Evolutionary conservation across 2,888 invertebrate genomes (phyloP).

Genomic region (Luffia ferchaultella): DNA sequence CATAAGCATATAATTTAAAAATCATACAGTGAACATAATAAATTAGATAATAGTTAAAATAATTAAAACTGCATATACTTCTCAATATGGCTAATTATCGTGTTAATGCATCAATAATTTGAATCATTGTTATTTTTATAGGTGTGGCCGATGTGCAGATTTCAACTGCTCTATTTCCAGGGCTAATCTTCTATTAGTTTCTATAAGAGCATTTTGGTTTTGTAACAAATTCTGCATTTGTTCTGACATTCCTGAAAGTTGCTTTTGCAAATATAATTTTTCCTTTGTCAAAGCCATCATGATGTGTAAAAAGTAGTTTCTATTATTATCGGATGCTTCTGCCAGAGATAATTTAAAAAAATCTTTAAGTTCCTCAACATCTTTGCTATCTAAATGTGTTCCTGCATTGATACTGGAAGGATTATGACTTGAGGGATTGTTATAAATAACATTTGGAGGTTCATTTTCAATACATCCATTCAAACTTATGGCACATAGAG

Average conservation of each 20-base stretch:
- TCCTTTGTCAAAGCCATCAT: slow-evolving; percentile 59
- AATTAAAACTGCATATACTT: too few relatives aligned
- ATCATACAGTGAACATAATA: too few relatives aligned
- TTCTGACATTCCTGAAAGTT: slow-evolving; percentile 34
- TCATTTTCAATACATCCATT: slow-evolving; percentile 27
- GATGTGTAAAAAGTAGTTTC: slow-evolving; percentile 50
- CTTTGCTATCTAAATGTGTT: slow-evolving; percentile 25
- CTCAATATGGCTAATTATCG: too few relatives aligned
- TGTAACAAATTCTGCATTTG: slow-evolving; percentile 39
- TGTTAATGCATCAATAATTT: too few relatives aligned
- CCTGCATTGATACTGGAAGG: slow-evolving; percentile 17
- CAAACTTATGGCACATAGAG: slow-evolving; percentile 31
- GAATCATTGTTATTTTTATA: too few relatives aligned
- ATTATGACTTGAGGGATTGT: slow-evolving; percentile 19
- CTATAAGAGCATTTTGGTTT: slow-evolving; percentile 47
- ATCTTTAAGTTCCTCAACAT: slow-evolving; percentile 46
- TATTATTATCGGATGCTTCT: slow-evolving; percentile 48
- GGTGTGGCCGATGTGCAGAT: slow-evolving; percentile 12
- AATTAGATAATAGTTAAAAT: too few relatives aligned
- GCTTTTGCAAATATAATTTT: slow-evolving; percentile 51
- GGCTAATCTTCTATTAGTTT: slow-evolving; percentile 54
- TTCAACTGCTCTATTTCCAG: slow-evolving; percentile 56
- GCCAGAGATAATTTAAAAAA: slow-evolving; percentile 40
- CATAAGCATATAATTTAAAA: too few relatives aligned
- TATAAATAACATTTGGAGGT: slow-evolving; percentile 22